Conservation (phyloP, 1,140 invertebrate genomes). For the Steinernema khuongi region DNA sequence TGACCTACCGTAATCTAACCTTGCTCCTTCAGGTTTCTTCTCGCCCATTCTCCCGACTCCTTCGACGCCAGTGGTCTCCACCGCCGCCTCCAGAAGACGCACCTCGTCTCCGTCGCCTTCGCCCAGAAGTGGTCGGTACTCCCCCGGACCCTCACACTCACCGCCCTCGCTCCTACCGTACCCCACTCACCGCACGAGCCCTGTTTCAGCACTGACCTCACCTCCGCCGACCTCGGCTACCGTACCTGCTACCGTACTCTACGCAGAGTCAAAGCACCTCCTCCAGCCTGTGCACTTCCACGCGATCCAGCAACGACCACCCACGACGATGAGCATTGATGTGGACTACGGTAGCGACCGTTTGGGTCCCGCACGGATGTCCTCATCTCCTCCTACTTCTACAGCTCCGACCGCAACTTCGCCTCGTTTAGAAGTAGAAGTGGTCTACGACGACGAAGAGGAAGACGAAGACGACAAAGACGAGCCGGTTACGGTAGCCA, state of each 20-base stretch:
- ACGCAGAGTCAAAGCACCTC: neutral
- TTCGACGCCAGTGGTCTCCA: neutral
- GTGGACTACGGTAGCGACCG: neutral
- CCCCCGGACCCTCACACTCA: neutral
- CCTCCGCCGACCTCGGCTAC: neutral
- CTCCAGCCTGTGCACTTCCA: neutral
- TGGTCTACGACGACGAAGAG: neutral
- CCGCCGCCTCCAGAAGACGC: constrained; percentile 2
- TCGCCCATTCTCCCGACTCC: constrained; percentile 18
- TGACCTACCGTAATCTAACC: too few relatives aligned
- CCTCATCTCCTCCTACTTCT: neutral
- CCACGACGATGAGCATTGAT: constrained; percentile 9
- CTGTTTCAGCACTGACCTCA: constrained; percentile 21
- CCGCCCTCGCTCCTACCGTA: neutral
- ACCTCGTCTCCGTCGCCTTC: neutral
- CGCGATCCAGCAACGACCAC: neutral
- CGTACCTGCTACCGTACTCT: neutral
- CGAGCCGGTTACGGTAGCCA: neutral
- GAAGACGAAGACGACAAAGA: neutral
- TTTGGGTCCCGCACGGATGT: neutral
- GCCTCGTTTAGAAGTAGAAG: constrained; percentile 1
- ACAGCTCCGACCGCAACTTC: neutral
- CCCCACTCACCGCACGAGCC: neutral
- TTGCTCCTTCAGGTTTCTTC: neutral
- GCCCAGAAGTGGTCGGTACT: neutral